These are phyloP conservation scores for Paedocypris sp. DNA, from an alignment of 2,113 vertebrate genomes.

Conservation along the genomic window DNA sequence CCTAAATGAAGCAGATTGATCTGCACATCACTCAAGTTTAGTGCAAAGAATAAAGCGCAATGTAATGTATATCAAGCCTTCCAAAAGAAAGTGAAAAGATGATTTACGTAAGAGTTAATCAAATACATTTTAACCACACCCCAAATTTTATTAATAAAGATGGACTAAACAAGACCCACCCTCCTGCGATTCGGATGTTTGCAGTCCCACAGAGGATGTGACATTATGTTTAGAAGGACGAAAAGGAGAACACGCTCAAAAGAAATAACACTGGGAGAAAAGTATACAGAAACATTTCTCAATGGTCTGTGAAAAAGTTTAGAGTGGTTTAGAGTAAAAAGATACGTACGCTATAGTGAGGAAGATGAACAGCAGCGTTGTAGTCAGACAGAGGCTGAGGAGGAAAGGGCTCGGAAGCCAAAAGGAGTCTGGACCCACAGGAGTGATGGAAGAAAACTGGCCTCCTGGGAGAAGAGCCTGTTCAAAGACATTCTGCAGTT, in stretches of 20 bases:
- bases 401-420: conserved; percentile 32
- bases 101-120: too few species aligned
- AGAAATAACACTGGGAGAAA: background rate
- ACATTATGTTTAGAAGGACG: too few species aligned
- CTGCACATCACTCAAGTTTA: too few species aligned
- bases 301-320: background rate
- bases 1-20: too few species aligned
- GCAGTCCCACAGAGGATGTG: too few species aligned
- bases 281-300: background rate
- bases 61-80: too few species aligned
- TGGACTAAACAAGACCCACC: too few species aligned
- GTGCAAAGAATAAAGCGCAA: too few species aligned
- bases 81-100: too few species aligned
- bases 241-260: background rate
- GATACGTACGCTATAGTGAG: conserved; percentile 51
- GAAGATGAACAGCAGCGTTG: conserved; percentile 47
- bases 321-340: background rate
- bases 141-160: too few species aligned
- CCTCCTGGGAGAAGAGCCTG: conserved; percentile 53
- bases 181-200: too few species aligned
- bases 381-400: conserved; percentile 45
- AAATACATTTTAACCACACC: too few species aligned
- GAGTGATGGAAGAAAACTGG: conserved; percentile 27
- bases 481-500: conserved; percentile 59
- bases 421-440: background rate